Percentiles rank a stretch among this genome's conserved stretches.
Evolutionary conservation across 2,797 vertebrate species (phyloP).

Genomic region (Lepus oiostolus): DNA sequence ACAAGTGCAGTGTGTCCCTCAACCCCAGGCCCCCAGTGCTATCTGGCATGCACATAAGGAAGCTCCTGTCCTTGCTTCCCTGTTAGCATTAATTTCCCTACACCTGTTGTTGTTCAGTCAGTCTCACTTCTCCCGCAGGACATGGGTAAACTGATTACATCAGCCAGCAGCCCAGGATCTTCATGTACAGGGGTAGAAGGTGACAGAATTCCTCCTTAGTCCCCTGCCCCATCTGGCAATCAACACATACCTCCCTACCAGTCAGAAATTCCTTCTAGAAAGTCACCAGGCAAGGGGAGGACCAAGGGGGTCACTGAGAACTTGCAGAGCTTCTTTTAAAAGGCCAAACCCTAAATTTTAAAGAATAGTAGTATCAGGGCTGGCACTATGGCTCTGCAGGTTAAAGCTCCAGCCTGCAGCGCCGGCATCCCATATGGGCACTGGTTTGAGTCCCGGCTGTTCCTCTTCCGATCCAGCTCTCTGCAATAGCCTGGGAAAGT

Average conservation of each 20-base stretch:
- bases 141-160: neutral
- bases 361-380: neutral
- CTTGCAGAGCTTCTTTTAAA: neutral
- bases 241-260: neutral
- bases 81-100: neutral
- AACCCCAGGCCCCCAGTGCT: neutral
- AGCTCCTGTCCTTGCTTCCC: neutral
- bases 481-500: no score
- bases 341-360: neutral
- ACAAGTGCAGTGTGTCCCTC: neutral
- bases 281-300: neutral
- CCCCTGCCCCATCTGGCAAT: accelerated
- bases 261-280: neutral
- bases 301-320: neutral
- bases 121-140: neutral
- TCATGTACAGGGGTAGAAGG: neutral
- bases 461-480: no score
- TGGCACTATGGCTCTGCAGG: no score
- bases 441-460: no score
- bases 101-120: accelerated
- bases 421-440: no score
- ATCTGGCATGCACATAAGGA: neutral
- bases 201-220: neutral
- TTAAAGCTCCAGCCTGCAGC: no score
- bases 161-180: neutral